Evolutionary conservation across 2,888 invertebrate species (phyloP).

Genomic region (Sylvicola cinctus): DNA sequence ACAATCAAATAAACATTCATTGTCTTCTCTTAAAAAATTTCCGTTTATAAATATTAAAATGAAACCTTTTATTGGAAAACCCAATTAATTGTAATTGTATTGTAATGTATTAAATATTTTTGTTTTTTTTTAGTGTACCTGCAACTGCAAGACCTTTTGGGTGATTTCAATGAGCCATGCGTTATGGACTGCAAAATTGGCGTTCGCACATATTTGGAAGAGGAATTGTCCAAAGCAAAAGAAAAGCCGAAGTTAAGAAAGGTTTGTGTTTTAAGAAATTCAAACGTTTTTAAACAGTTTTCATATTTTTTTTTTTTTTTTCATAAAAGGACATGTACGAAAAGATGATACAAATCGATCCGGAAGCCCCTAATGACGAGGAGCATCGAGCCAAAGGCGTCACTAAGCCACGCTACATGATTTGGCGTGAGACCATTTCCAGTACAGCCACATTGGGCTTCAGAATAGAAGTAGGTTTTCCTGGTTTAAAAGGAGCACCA

Average conservation of each 20-base stretch:
- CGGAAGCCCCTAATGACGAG: constrained; percentile 70
- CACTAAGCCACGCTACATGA: constrained; percentile 86
- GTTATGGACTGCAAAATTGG: constrained; percentile 97
- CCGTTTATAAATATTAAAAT: too few species aligned
- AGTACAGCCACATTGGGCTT: constrained; percentile 94
- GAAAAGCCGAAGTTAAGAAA: constrained; percentile 81
- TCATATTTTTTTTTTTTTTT: constrained; percentile 5
- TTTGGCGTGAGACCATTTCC: constrained; percentile 92
- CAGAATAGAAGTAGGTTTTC: constrained; percentile 50
- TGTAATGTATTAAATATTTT: not conserved
- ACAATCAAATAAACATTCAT: too few species aligned
- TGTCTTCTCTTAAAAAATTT: too few species aligned
- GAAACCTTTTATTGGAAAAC: too few species aligned
- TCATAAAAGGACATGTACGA: constrained; percentile 78
- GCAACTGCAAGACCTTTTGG: constrained; percentile 79
- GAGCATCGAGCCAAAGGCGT: constrained; percentile 79
- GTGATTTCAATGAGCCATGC: constrained; percentile 78
- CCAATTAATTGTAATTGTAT: not conserved
- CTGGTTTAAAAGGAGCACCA: too few species aligned
- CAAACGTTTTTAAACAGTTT: constrained; percentile 1
- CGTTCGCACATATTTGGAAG: constrained; percentile 82
- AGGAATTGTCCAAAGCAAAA: constrained; percentile 85
- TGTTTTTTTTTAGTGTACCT: constrained; percentile 36
- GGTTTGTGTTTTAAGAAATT: too few species aligned
- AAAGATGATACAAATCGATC: constrained; percentile 90